These are phyloP conservation scores for Elanoides forficatus DNA, from an alignment of 2,113 vertebrate species.

Conservation along the genomic window DNA sequence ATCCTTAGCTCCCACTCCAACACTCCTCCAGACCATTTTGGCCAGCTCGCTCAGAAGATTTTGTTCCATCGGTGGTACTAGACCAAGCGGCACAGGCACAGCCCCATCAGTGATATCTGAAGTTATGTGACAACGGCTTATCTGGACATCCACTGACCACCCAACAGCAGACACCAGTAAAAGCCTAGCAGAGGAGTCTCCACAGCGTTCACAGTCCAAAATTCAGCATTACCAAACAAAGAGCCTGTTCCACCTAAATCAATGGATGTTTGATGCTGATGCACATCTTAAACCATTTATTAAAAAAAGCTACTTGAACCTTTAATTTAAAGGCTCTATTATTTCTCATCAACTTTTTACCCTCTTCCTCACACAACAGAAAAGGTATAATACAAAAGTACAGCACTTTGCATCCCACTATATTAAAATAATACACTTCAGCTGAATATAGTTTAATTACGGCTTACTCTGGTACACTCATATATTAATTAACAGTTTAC, in stretches of 20 bases:
- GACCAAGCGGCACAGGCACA: rapidly evolving
- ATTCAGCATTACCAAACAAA: not conserved
- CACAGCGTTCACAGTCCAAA: not conserved
- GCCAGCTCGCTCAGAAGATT: not conserved
- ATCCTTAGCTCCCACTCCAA: not conserved
- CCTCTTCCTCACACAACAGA: not conserved
- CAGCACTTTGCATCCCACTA: not conserved
- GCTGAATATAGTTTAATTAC: slow-evolving; percentile 30
- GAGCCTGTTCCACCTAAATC: not conserved
- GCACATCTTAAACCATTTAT: not conserved
- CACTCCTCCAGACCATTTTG: not conserved
- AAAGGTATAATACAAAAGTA: not conserved
- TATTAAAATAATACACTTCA: slow-evolving; percentile 22
- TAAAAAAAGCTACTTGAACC: not conserved
- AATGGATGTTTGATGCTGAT: not conserved
- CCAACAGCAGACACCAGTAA: not conserved
- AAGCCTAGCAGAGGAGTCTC: not conserved
- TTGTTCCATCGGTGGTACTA: not conserved
- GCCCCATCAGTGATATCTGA: not conserved
- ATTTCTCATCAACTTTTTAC: not conserved
- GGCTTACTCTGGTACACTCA: not conserved
- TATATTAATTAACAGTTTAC: slow-evolving; percentile 62
- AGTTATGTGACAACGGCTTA: not conserved
- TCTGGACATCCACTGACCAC: not conserved
- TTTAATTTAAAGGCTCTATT: not conserved